Percentiles rank a stretch among this genome's conserved stretches.
phyloP scores from a whole-genome alignment of 2,888 invertebrate genomes.

The Clistopyga incitator region DNA sequence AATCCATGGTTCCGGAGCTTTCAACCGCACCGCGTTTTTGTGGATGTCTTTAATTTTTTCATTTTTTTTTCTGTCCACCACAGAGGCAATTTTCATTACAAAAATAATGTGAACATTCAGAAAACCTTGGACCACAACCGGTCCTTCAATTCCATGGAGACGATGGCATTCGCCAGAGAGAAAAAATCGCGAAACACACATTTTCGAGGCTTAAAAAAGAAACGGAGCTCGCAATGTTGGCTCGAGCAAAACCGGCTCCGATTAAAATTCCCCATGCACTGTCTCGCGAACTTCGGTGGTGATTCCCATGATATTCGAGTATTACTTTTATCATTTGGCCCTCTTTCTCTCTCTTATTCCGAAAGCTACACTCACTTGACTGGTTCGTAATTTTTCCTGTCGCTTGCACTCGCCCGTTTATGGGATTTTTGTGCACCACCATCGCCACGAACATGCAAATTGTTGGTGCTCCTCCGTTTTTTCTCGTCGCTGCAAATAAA shows the following conservation, averaged over 20 bases:
- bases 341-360: no score
- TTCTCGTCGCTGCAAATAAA: slow-evolving; percentile 3
- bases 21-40: neutral
- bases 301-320: neutral
- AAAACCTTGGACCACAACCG: neutral
- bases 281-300: neutral
- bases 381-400: neutral
- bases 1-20: no score
- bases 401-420: neutral
- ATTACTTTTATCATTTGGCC: neutral
- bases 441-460: slow-evolving; percentile 4
- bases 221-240: neutral
- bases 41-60: no score
- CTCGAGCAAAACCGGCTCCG: neutral
- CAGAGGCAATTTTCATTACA: neutral
- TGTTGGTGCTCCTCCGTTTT: neutral
- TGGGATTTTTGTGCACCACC: slow-evolving; percentile 9
- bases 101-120: neutral
- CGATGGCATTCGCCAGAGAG: no score
- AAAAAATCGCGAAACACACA: no score
- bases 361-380: slow-evolving; percentile 25
- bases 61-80: neutral
- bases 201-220: neutral
- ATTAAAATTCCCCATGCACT: no score
- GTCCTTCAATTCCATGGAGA: no score